Conservation (phyloP, 2,888 invertebrate genomes). For the Amblyjoppa proteus region DNA sequence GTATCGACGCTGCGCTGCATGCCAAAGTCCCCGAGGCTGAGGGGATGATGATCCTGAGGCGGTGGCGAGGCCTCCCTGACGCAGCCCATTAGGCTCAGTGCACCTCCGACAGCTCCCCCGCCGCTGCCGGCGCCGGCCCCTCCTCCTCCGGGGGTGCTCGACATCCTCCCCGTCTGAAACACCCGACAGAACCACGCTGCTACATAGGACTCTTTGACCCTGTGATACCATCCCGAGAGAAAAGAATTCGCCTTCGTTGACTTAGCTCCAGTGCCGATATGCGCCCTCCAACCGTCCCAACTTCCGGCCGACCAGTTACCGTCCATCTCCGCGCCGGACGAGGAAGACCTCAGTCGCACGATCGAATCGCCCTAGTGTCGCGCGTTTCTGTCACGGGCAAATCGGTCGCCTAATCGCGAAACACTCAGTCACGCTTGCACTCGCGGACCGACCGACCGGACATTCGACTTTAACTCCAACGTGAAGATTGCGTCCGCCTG, state of each 20-base stretch:
- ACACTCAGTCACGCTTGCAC: too few species aligned
- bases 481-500: neutral
- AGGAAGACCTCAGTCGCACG: neutral
- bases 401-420: too few species aligned
- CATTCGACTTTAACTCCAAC: neutral
- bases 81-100: conserved; percentile 89
- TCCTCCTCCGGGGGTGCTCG: conserved; percentile 78
- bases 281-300: conserved; percentile 57
- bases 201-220: conserved; percentile 76
- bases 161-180: conserved; percentile 80
- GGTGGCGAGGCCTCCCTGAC: conserved; percentile 88
- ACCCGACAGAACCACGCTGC: conserved; percentile 78
- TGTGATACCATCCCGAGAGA: conserved; percentile 74
- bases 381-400: too few species aligned
- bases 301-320: conserved; percentile 32
- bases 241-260: conserved; percentile 68
- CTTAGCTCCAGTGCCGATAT: conserved; percentile 64
- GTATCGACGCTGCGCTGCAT: conserved; percentile 78
- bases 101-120: conserved; percentile 87
- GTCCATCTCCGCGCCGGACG: conserved; percentile 42
- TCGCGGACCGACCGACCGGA: too few species aligned
- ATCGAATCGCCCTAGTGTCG: neutral
- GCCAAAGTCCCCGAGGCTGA: conserved; percentile 76
- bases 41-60: conserved; percentile 86
- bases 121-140: conserved; percentile 83